Conservation (phyloP, 1,140 invertebrate genomes). For the Hypsibius dujardini region DNA sequence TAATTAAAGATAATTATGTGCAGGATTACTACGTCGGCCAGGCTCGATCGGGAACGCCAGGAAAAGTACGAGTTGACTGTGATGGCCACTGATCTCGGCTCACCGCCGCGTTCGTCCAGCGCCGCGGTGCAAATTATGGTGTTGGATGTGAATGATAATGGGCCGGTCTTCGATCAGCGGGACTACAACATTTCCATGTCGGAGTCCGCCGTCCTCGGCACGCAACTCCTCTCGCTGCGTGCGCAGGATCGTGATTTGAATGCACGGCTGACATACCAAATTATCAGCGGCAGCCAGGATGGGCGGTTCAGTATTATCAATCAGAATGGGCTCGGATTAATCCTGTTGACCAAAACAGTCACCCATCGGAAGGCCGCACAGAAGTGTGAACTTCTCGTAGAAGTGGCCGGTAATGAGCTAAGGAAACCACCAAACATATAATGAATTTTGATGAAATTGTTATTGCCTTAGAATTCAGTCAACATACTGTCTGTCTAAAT, state of each 20-base stretch:
- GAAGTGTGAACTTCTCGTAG: conserved; percentile 35
- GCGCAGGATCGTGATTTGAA: conserved; percentile 84
- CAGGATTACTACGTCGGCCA: conserved; percentile 61
- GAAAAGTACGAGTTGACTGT: conserved; percentile 59
- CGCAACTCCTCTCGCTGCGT: conserved; percentile 65
- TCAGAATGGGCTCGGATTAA: conserved; percentile 68
- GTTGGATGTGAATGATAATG: conserved; percentile 76
- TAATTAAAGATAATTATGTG: conserved; percentile 25
- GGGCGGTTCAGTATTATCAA: conserved; percentile 73
- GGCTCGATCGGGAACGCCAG: conserved; percentile 70
- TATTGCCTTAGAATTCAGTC: too few relatives aligned
- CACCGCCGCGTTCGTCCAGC: conserved; percentile 51
- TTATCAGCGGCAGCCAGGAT: conserved; percentile 70
- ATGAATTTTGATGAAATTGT: too few relatives aligned
- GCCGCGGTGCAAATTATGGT: conserved; percentile 61
- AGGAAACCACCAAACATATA: too few relatives aligned
- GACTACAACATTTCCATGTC: conserved; percentile 68
- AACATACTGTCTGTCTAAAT: too few relatives aligned
- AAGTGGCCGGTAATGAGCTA: conserved; percentile 43
- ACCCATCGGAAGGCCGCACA: conserved; percentile 40
- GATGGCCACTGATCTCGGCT: conserved; percentile 66
- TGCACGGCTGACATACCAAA: conserved; percentile 61
- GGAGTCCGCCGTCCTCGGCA: conserved; percentile 72
- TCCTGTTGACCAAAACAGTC: conserved; percentile 70
- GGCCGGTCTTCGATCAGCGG: conserved; percentile 69